phyloP scores from a whole-genome alignment of 2,797 vertebrate species.

The Hipposideros larvatus region DNA sequence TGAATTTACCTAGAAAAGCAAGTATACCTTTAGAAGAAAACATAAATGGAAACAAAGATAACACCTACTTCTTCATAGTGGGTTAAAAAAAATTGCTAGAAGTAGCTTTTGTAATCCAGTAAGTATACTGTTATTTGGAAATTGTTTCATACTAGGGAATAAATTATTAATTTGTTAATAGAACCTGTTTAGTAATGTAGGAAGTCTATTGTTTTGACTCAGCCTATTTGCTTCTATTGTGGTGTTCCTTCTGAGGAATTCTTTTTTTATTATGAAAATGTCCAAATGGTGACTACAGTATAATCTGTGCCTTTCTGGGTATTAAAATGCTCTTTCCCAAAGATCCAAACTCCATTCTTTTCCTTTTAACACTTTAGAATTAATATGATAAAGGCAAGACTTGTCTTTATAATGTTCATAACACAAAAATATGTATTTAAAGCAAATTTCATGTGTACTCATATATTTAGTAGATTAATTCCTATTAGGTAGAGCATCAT shows the following conservation, averaged over 20 bases:
- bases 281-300: background rate
- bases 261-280: background rate
- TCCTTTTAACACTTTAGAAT: background rate
- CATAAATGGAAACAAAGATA: background rate
- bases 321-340: conserved; percentile 20
- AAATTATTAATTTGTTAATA: background rate
- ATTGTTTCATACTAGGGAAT: background rate
- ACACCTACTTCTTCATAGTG: background rate
- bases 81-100: background rate
- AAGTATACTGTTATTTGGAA: background rate
- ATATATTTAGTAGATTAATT: background rate
- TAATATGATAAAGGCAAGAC: background rate
- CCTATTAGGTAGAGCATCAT: background rate
- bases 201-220: background rate
- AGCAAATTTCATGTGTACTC: background rate
- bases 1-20: background rate
- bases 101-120: background rate
- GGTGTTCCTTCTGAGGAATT: background rate
- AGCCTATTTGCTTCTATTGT: background rate
- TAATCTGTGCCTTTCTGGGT: background rate
- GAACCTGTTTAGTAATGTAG: background rate
- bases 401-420: background rate
- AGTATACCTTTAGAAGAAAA: background rate
- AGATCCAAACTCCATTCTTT: background rate
- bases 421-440: background rate